Conservation (phyloP, 2,113 vertebrate species). For the Vicugna pacos region DNA sequence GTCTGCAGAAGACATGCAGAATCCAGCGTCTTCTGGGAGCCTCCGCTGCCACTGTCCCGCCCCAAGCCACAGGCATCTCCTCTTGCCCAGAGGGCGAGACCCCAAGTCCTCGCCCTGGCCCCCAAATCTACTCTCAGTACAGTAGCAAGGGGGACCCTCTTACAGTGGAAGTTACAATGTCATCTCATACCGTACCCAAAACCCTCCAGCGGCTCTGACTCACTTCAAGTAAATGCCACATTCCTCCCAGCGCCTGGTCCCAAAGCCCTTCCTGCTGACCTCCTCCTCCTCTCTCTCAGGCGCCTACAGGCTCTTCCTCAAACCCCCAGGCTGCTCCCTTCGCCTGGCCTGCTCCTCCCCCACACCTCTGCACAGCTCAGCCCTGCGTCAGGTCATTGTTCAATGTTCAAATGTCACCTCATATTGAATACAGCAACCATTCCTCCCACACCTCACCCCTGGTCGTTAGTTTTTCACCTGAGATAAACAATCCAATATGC, state of each 20-base stretch:
- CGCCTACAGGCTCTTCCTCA: background rate
- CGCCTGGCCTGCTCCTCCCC: background rate
- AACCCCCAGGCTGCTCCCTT: background rate
- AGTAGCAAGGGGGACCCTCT: background rate
- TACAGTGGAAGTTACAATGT: no score
- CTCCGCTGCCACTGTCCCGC: background rate
- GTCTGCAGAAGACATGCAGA: accelerated
- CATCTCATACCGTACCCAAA: background rate
- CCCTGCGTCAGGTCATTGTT: background rate
- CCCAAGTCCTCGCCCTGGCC: background rate
- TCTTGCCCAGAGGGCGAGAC: background rate
- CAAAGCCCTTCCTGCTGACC: background rate
- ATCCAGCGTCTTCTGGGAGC: background rate
- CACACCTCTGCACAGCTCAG: background rate
- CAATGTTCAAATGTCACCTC: background rate
- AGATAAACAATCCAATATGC: background rate
- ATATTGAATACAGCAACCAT: background rate
- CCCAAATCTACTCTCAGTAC: background rate
- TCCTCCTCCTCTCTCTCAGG: background rate
- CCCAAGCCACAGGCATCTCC: background rate
- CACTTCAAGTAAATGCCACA: background rate
- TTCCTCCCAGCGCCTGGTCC: background rate
- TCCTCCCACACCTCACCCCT: background rate
- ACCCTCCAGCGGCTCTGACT: background rate
- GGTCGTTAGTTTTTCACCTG: background rate